Base-by-base conservation (phyloP, 2,797 vertebrate genomes). In the Buphagus erythrorhynchus region DNA sequence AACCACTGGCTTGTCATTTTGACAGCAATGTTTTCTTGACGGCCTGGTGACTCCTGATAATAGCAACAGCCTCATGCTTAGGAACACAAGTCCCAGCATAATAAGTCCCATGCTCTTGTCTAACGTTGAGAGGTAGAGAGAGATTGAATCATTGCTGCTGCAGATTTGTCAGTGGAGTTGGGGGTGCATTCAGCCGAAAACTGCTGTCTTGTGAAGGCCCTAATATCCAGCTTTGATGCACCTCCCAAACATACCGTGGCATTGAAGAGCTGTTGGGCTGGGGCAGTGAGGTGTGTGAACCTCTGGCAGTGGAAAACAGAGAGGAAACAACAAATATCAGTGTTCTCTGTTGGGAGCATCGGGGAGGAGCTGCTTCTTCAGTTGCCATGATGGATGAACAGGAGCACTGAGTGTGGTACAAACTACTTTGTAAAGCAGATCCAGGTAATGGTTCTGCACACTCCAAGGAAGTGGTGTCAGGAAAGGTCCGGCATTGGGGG, bases 31-130 rank as follows among this genome's bases (percentile, higher is more conserved):
- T 95, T 94, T 96, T 74, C 84, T 33, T 91, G 80, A 94, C 65
- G 77, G 89, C 54, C 72, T 96, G 95, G 93, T 51, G 22, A 52
- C 75, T 90, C 43, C 89, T 90, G 94, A 92, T 96, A 94, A 94
- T 66, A 62, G 83, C 73, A 87, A 58, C n/a, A 16, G 89, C 82
- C 80, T 95, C 80, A 62, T 0, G 1, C 80, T 95, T 90, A 89
- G 80, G 68, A 96, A 61, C 72, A 79, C 78, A 82, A 88, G 80
- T 77, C 67, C 54, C 80, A 62, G 90, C 54, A 79, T 88, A 91
- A 95, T 83, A 97, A 96, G 95, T 95, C 73, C 67, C 51, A 78
- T 3, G 1, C 43, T 90, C 46, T 91, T 91, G 59, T 95, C 88
- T 85, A 51, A 95, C 69, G 65, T 66, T 92, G 87, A 57, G 73